Evolutionary conservation across 2,888 invertebrate genomes (phyloP).

Genomic region (Sesia bembeciformis): DNA sequence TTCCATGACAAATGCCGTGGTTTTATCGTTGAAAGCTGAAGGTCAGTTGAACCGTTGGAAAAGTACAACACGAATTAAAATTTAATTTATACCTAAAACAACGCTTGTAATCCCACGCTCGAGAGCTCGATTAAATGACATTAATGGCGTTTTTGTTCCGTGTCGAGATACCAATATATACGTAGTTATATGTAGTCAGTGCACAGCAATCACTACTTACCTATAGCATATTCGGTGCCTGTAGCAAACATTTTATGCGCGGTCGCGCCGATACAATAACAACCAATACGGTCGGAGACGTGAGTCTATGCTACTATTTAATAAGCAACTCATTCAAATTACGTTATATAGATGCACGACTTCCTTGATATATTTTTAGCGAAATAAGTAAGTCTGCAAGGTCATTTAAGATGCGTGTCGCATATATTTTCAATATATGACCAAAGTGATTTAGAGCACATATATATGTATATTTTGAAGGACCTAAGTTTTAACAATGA

Average conservation of each 20-base stretch:
- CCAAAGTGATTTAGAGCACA: not conserved
- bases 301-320: too few relatives aligned
- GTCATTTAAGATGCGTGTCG: not conserved
- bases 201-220: too few relatives aligned
- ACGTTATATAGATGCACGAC: not conserved
- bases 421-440: not conserved
- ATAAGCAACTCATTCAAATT: too few relatives aligned
- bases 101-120: slow-evolving; percentile 57
- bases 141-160: slow-evolving; percentile 47
- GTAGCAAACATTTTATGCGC: too few relatives aligned
- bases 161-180: slow-evolving; percentile 6
- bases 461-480: not conserved
- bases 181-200: too few relatives aligned
- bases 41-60: slow-evolving; percentile 45
- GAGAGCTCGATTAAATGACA: slow-evolving; percentile 53
- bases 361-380: not conserved
- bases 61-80: slow-evolving; percentile 54
- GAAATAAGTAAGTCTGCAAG: not conserved
- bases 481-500: too few relatives aligned
- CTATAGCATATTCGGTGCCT: too few relatives aligned
- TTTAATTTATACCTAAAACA: slow-evolving; percentile 57
- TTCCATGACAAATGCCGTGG: slow-evolving; percentile 39
- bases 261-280: too few relatives aligned
- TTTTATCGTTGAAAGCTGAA: slow-evolving; percentile 45
- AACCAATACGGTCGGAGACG: too few relatives aligned